Evolutionary conservation across 1,140 invertebrate genomes (phyloP).

Genomic region (Temnothorax curvispinosus): DNA sequence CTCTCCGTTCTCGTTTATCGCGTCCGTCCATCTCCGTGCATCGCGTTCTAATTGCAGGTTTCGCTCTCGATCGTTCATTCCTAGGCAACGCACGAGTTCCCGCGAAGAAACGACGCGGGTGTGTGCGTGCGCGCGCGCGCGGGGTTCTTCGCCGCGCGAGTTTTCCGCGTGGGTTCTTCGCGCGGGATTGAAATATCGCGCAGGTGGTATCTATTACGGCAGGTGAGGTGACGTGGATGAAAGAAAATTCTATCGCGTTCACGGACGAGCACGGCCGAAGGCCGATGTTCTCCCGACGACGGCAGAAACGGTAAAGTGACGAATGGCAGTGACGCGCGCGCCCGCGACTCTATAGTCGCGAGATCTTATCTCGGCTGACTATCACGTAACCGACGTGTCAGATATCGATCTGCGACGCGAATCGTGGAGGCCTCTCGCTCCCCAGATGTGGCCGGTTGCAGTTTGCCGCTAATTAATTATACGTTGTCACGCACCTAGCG

Average conservation of each 20-base stretch:
- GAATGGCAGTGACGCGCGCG: conserved; percentile 15
- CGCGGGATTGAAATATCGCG: conserved; percentile 67
- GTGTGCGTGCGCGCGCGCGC: too few species aligned
- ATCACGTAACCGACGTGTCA: conserved; percentile 44
- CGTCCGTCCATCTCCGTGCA: neutral
- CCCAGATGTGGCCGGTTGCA: neutral
- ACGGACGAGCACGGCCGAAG: conserved; percentile 61
- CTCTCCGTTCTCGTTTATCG: neutral
- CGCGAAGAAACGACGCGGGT: neutral
- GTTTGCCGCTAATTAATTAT: neutral
- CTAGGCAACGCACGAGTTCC: neutral
- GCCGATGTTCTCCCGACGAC: conserved; percentile 14
- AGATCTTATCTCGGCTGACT: conserved; percentile 46
- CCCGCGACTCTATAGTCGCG: neutral
- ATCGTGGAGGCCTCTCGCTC: neutral
- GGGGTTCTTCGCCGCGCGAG: neutral
- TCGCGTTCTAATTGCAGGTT: conserved; percentile 3
- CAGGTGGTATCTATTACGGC: conserved; percentile 67
- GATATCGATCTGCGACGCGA: conserved; percentile 47
- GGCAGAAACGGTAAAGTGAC: conserved; percentile 54
- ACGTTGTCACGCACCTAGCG: neutral
- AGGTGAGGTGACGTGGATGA: conserved; percentile 65
- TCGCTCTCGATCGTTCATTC: conserved; percentile 9
- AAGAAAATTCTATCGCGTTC: conserved; percentile 71
- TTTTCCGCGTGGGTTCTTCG: neutral